Base-by-base conservation (phyloP, 37 sponge, comb jelly and placozoan genomes). In the Corticium candelabrum region DNA sequence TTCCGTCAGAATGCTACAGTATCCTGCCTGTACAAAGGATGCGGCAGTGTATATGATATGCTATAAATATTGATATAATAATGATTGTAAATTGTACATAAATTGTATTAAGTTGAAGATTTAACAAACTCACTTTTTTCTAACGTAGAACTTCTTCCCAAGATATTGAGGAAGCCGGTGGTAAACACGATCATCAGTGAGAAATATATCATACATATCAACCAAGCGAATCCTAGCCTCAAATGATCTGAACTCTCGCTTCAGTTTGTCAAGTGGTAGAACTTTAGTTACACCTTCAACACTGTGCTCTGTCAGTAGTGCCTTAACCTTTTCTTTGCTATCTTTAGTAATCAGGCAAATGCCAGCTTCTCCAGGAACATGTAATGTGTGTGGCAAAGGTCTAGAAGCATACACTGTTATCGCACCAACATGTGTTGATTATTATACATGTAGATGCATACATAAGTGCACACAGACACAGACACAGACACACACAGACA, bases 121-220 rank as follows among this genome's bases (percentile, higher is more conserved):
- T 43, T 43, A 5, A 5, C 36, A 57, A 74, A 40, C 86, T 41
- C 21, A 91, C 93, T 79, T 87, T 36, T 87, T 94, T 77, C 85
- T 94, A 35, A 81, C 79, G 73, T 82, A 86, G 83, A 94, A 94
- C 34, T 79, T 80, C 80, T 94, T 94, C n/a, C 94, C 94, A 0
- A 94, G 87, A 37, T 76, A 69, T 1, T 62, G 38, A 5, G 86
- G 85, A 29, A 94, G 75, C n/a, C 75, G 57, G 37, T 87, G 92
- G 62, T 83, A 90, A 30, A 94, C 40, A 15, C 84, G 37, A 32
- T 68, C 78, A 72, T 94, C 94, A 0, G 84, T 67, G 35, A 94
- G 73, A 78, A 83, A 94, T 30, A 90, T 35, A 34, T 90, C 89
- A 50, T 86, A 94, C 21, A 40, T 69, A n/a, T 78, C 38, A 15